These are phyloP conservation scores for Manis pentadactyla DNA, from an alignment of 2,797 vertebrate genomes.

Conservation along the genomic window DNA sequence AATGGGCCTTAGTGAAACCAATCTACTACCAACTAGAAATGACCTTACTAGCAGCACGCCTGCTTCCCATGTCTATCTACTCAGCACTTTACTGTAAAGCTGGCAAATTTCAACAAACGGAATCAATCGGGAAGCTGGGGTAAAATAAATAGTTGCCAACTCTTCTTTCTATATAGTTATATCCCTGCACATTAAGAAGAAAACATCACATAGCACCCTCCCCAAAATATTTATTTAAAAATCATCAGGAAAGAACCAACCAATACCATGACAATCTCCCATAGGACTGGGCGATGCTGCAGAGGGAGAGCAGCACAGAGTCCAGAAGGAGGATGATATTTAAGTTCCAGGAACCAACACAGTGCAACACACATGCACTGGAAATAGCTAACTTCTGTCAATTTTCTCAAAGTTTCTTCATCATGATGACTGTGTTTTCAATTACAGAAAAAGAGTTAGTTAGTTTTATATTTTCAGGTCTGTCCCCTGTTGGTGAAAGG, in stretches of 20 bases:
- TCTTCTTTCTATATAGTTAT: not conserved
- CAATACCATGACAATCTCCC: not conserved
- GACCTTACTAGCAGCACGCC: not conserved
- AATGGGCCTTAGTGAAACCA: not conserved
- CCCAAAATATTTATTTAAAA: not conserved
- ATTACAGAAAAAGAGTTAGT: not conserved
- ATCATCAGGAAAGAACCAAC: not conserved
- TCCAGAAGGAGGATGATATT: not conserved
- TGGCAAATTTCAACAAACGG: not conserved
- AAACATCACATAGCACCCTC: not conserved
- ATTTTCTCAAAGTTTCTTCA: not conserved
- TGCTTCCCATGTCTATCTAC: not conserved
- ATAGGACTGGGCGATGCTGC: not conserved
- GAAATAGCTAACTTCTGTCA: not conserved
- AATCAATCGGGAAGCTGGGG: not conserved
- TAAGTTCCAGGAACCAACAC: not conserved
- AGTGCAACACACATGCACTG: not conserved
- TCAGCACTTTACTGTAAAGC: not conserved
- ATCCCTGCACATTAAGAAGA: not conserved
- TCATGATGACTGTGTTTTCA: not conserved
- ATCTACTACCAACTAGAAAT: not conserved
- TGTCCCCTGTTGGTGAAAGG: not conserved
- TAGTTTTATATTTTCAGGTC: not conserved
- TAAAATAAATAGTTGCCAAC: slow-evolving; percentile 14
- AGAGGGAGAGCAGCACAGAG: too few relatives aligned